Base-by-base conservation (phyloP, 2,888 invertebrate species). In the Urechis unicinctus region DNA sequence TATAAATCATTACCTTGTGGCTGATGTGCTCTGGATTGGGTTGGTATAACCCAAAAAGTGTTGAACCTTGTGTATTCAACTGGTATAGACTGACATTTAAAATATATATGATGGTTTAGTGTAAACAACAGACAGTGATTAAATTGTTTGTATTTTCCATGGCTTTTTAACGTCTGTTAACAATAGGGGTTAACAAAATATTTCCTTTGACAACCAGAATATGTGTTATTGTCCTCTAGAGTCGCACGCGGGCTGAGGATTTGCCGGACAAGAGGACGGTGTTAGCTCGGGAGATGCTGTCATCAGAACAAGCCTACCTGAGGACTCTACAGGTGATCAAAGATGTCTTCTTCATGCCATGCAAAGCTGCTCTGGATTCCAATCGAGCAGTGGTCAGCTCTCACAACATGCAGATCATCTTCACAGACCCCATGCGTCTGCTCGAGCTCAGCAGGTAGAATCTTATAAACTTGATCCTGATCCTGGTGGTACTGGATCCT, bases 401-500 rank as follows among this genome's bases (percentile, higher is more conserved):
- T 28, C 71, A 71, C 56, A 74, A 73, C 55, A 57, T 74, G 4
- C 72, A 73, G 64, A 70, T 71, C 30, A 73, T 76, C 45, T 76
- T 76, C 59, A 64, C 68, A 22, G 75, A 76, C 59, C 55, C 69
- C 26, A 61, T 73, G 57, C 64, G 61, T 42, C 68, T 75, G 21
- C 62, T 66, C 31, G 66, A 72, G 25, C 50, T 69, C 6, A 72
- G 71, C 69, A 68, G 67, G 74, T 74, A 63, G 42, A n/a, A 56
- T 53, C 3, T n/a, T n/a, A n/a, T n/a, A n/a, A 17, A 17, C 9
- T 36, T 36, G 36, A 36, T 17, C 17, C 17, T 36, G 36, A 36
- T 36, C 36, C 36, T 36, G n/a, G n/a, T n/a, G n/a, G n/a, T 36
- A 36, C 17, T 17, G 9, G 36, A 36, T 17, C 17, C 17, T 36